phyloP scores from a whole-genome alignment of 2,113 vertebrate genomes.

The Cynopterus brachyotis region DNA sequence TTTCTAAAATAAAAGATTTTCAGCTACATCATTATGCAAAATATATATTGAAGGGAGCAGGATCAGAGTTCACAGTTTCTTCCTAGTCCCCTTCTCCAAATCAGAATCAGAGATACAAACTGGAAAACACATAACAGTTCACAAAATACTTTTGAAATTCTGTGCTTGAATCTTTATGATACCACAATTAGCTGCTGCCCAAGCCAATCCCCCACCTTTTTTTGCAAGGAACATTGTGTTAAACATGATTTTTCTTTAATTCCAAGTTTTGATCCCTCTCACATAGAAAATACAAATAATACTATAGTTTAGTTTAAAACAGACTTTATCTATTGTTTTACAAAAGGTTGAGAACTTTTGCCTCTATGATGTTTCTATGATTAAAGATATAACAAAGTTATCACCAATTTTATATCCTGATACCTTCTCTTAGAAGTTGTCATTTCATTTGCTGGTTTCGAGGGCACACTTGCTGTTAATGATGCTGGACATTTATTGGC shows the following conservation, averaged over 20 bases:
- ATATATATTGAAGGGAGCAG: background rate
- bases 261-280: background rate
- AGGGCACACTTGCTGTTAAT: background rate
- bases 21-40: background rate
- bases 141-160: background rate
- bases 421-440: background rate
- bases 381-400: background rate
- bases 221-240: background rate
- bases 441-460: background rate
- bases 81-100: rapidly evolving
- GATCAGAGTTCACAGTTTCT: background rate
- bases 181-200: background rate
- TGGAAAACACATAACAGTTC: background rate
- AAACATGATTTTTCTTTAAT: background rate
- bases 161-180: background rate
- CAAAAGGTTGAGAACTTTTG: background rate
- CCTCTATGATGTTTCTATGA: background rate
- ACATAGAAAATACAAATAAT: background rate
- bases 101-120: background rate
- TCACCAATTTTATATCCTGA: background rate
- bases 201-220: background rate
- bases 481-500: conserved; percentile 21
- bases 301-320: background rate
- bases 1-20: background rate
- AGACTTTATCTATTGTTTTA: background rate